A percentile compares a stretch with the other conserved stretches of the same genome.
Evolutionary conservation across 2,113 vertebrate species (phyloP).

Genomic region (Acinonyx jubatus): DNA sequence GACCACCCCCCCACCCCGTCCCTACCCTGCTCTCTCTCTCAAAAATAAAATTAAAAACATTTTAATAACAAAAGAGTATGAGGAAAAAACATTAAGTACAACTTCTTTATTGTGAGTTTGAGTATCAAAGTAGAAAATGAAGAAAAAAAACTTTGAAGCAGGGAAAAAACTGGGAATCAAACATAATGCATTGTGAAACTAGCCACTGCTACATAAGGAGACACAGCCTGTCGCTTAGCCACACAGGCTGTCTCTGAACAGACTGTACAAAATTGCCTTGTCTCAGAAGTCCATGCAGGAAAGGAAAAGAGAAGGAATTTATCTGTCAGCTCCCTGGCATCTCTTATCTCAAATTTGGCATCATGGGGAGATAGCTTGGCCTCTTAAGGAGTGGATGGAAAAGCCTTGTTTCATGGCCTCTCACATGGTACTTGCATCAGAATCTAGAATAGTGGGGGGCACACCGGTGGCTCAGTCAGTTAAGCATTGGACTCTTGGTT

Average conservation of each 20-base stretch:
- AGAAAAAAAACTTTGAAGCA: not conserved
- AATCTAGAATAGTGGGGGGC: not conserved
- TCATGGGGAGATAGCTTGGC: not conserved
- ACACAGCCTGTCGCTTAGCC: not conserved
- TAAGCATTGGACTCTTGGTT: too few species aligned
- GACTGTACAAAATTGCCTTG: not conserved
- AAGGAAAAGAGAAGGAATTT: not conserved
- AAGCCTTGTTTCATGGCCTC: not conserved
- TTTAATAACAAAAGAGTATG: not conserved
- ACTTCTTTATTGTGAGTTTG: not conserved
- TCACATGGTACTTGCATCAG: not conserved
- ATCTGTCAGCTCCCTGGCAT: not conserved
- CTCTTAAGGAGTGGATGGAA: not conserved
- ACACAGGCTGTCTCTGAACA: not conserved
- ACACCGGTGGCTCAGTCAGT: too few species aligned
- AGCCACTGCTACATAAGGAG: not conserved
- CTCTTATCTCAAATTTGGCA: not conserved
- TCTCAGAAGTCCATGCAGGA: not conserved
- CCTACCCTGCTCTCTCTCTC: too few species aligned
- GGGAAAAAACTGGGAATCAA: not conserved
- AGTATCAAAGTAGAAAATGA: not conserved
- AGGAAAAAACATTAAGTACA: not conserved
- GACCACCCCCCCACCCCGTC: too few species aligned
- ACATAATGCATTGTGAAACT: not conserved
- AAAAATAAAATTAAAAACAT: too few species aligned